Conservation (phyloP, 2,888 invertebrate species). For the Furcula furcula region DNA sequence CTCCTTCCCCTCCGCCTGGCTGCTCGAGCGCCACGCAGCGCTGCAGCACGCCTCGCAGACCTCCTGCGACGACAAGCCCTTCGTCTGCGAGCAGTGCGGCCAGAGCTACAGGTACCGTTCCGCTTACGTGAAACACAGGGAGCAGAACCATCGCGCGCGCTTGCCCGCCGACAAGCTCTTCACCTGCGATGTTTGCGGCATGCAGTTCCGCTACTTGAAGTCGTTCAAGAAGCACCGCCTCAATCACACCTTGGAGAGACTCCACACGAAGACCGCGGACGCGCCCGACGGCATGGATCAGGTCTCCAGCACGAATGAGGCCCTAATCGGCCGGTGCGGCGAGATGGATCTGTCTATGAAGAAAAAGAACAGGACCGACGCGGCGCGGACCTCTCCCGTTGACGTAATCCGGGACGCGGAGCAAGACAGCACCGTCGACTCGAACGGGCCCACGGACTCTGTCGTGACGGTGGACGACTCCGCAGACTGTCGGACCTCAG, state of each 20-base stretch:
- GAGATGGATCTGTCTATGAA: conserved; percentile 83
- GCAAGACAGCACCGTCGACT: conserved; percentile 89
- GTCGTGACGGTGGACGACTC: conserved; percentile 72
- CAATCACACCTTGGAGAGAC: conserved; percentile 91
- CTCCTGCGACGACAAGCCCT: conserved; percentile 90
- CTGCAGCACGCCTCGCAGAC: conserved; percentile 88
- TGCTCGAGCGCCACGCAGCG: conserved; percentile 92
- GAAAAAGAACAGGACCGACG: conserved; percentile 60
- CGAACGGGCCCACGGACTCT: conserved; percentile 79
- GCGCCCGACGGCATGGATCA: conserved; percentile 82
- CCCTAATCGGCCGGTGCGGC: conserved; percentile 77
- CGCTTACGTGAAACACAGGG: conserved; percentile 87
- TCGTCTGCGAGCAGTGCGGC: conserved; percentile 95
- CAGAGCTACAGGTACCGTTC: conserved; percentile 94
- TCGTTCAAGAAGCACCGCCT: conserved; percentile 95
- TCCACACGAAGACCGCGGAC: conserved; percentile 86
- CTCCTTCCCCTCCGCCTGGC: conserved; percentile 93
- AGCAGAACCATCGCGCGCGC: conserved; percentile 93
- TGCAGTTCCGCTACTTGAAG: conserved; percentile 94
- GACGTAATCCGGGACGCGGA: conserved; percentile 80
- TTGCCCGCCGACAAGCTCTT: conserved; percentile 94
- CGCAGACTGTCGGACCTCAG: conserved; percentile 69
- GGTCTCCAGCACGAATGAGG: conserved; percentile 88
- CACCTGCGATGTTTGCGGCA: conserved; percentile 95
- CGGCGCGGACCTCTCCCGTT: conserved; percentile 69